phyloP scores from a whole-genome alignment of 2,888 invertebrate genomes.

The Nephrotoma flavescens region DNA sequence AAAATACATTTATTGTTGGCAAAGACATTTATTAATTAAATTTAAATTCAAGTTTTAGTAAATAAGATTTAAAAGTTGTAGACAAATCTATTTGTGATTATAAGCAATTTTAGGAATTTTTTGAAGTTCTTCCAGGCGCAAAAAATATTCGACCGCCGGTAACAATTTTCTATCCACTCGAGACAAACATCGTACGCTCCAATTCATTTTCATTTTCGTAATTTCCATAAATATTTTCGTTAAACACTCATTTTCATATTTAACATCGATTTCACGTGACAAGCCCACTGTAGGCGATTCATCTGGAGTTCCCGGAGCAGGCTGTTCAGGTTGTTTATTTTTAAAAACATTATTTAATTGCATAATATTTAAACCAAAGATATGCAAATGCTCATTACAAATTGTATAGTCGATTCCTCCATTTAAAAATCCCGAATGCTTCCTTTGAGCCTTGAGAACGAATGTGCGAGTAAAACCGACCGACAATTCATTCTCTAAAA shows the following conservation, averaged over 20 bases:
- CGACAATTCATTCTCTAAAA: slow-evolving; percentile 9
- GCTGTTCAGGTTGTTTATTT: not conserved
- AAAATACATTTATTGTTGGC: no score
- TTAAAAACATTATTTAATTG: not conserved
- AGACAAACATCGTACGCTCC: not conserved
- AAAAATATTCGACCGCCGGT: not conserved
- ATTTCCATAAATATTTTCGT: not conserved
- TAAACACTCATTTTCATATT: not conserved
- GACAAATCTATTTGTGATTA: not conserved
- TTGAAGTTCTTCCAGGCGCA: not conserved
- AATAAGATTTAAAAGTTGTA: not conserved
- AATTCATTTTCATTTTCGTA: not conserved
- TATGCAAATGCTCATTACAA: not conserved
- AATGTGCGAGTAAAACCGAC: slow-evolving; percentile 13
- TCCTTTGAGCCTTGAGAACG: slow-evolving; percentile 6
- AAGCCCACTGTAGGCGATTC: not conserved
- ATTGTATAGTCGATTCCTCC: not conserved
- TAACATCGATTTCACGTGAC: not conserved
- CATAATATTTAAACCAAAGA: not conserved
- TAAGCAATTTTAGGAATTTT: not conserved
- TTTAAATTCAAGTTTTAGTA: not conserved
- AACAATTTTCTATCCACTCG: not conserved
- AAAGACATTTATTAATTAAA: no score
- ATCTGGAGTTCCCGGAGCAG: not conserved
- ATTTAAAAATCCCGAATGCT: slow-evolving; percentile 7